These are phyloP conservation scores for Columbina picui DNA, from an alignment of 2,113 vertebrate species.

Conservation along the genomic window DNA sequence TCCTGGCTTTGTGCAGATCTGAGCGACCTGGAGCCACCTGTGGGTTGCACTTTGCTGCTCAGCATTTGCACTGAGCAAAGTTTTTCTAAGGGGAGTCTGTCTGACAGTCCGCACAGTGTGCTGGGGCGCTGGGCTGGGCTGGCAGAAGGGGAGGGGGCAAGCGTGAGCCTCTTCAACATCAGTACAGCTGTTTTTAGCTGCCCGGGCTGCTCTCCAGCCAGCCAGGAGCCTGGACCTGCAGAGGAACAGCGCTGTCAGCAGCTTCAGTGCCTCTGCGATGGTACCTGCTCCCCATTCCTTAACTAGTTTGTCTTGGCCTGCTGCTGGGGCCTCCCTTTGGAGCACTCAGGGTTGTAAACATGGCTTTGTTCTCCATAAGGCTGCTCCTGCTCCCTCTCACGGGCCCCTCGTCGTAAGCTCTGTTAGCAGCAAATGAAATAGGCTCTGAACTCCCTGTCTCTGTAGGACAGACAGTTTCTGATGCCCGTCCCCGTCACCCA, in stretches of 20 bases:
- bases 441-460: neutral
- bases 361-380: fast-evolving
- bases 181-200: neutral
- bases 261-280: neutral
- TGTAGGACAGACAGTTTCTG: neutral
- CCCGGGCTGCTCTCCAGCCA: neutral
- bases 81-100: neutral
- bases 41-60: neutral
- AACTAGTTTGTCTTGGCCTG: neutral
- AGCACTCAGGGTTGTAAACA: neutral
- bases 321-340: neutral
- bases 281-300: neutral
- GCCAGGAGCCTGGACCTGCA: neutral
- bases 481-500: neutral
- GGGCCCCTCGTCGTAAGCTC: fast-evolving
- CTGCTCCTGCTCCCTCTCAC: neutral
- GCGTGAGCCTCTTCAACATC: too few relatives aligned
- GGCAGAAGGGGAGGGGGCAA: neutral
- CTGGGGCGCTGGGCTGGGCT: neutral
- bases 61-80: fast-evolving
- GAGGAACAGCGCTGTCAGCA: neutral
- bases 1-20: neutral
- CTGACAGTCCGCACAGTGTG: neutral
- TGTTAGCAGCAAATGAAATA: neutral
- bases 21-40: neutral